Evolutionary conservation across 37 sponge, comb jelly and placozoan species (phyloP), one percentile per base, ranked within the genome.

Genomic region (Ephydatia muelleri): DNA sequence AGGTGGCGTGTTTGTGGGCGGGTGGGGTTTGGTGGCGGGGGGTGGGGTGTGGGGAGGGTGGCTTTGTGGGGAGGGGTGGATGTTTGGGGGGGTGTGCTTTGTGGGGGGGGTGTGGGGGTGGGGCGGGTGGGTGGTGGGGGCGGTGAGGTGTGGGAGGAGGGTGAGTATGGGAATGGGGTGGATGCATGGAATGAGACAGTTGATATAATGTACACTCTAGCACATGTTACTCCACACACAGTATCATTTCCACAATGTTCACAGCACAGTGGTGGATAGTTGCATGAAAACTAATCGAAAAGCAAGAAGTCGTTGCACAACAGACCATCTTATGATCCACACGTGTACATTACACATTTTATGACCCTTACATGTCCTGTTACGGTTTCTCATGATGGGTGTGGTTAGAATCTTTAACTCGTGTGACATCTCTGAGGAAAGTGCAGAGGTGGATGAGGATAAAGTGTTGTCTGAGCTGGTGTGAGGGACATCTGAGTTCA

Each of bases 1-100:
- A n/a, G n/a, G n/a, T n/a, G n/a, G n/a, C n/a, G 76, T n/a, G 34
- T 70, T 48, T 21, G 70, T 70, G 6, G 72, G 79, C 27, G 79
- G 67, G 38, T 34, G 67, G 1, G 79, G 38, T 9, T 75, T 76
- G 57, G 32, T 67, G 0, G 39, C 28, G 38, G 39, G 6, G 2
- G 22, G 21, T 37, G 1, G 29, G 28, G 25, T 26, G 30, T 30
- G 32, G 1, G 28, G 3, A n/a, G 32, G 49, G 33, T 29, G 32
- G 33, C 5, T 38, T 68, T 49, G 31, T 33, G 73, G 39, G 65
- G 36, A 57, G 21, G 57, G 25, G 57, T n/a, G 29, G 11, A 37
- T 28, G 16, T 57, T 30, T 29, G 19, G 74, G 5, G 67, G 71
- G 43, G 30, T 25, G 29, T 49, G 65, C n/a, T 43, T 75, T 5